These are phyloP conservation scores for Corydoras sp. DNA, from an alignment of 2,113 vertebrate genomes.

Conservation along the genomic window DNA sequence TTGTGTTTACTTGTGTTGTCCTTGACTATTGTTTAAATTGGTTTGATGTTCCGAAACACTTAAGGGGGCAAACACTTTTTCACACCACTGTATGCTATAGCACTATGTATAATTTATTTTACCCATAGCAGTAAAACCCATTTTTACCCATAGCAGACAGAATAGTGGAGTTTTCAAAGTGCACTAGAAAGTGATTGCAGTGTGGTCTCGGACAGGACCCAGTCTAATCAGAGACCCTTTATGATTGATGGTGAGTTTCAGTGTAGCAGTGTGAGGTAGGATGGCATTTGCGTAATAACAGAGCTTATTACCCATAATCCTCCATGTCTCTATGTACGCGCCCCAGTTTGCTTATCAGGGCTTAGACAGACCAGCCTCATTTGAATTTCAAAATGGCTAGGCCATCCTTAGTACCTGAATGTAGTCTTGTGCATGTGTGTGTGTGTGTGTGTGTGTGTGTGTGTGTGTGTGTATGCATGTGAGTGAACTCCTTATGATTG, in stretches of 20 bases:
- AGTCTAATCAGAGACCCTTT: not conserved
- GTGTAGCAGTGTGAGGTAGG: not conserved
- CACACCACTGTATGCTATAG: too few species aligned
- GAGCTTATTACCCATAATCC: constrained; percentile 16
- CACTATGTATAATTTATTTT: too few species aligned
- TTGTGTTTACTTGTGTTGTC: too few species aligned
- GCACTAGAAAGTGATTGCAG: not conserved
- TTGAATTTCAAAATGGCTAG: constrained; percentile 64
- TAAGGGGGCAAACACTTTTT: too few species aligned
- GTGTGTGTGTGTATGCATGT: constrained; percentile 9
- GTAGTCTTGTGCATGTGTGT: constrained; percentile 7
- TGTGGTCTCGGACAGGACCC: not conserved
- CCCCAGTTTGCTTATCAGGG: constrained; percentile 70
- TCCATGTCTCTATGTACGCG: not conserved
- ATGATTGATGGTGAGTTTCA: not conserved
- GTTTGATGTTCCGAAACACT: too few species aligned
- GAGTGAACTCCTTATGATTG: constrained; percentile 12
- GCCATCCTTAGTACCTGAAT: constrained; percentile 27
- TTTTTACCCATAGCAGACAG: too few species aligned
- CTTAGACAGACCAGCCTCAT: constrained; percentile 71
- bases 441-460: constrained; percentile 4
- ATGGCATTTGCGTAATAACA: constrained; percentile 15
- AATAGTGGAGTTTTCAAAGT: too few species aligned
- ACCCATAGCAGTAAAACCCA: too few species aligned
- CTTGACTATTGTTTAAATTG: too few species aligned